Base-by-base conservation (phyloP, 2,888 invertebrate species). In the Nephrocerus scutellatus region DNA sequence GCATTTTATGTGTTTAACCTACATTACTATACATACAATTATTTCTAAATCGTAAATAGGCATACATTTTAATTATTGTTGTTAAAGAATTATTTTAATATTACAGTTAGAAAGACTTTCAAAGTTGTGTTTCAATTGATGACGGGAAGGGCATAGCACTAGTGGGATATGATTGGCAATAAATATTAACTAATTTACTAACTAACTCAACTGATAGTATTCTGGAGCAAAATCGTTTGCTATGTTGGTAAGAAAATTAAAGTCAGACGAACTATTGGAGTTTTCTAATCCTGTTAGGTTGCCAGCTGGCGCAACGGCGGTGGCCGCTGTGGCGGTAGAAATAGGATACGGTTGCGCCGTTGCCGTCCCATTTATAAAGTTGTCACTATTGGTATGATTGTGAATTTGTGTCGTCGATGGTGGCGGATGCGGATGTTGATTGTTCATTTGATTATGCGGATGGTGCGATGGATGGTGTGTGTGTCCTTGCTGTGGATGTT, bases 221-320 rank as follows among this genome's bases (percentile, higher is more conserved):
- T 92, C 91, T 7, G 90, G 90, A 14, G 86, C 87, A 66, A 90
- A 91, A 66, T 91, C 91, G 66, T 89, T 91, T 48, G 90, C 88
- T 60, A 91, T 73, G 66, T 87, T 91, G 70, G 89, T 88, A 47
- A 92, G 75, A 66, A 92, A 92, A 68, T 91, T 91, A 70, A 91
- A 91, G 69, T 91, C 91, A 20, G 90, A 88, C n/a, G 89, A 89
- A 63, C 86, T 87, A 65, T 88, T 89, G 54, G 86, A 87, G 69
- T 87, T 87, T 56, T 88, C 87, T 32, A 83, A 71, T 0, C 79
- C 77, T 6, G 78, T 76, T 8, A 79, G 76, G 70, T 77, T 77
- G 3, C 71, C 71, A 1, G 74, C 70, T 10, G 72, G 72, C 1
- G 44, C 44, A 15, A 39, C 39, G 9, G 47, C 53, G 8, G 47